Evolutionary conservation across 2,797 vertebrate genomes (phyloP).

Genomic region (Buphagus erythrorhynchus): DNA sequence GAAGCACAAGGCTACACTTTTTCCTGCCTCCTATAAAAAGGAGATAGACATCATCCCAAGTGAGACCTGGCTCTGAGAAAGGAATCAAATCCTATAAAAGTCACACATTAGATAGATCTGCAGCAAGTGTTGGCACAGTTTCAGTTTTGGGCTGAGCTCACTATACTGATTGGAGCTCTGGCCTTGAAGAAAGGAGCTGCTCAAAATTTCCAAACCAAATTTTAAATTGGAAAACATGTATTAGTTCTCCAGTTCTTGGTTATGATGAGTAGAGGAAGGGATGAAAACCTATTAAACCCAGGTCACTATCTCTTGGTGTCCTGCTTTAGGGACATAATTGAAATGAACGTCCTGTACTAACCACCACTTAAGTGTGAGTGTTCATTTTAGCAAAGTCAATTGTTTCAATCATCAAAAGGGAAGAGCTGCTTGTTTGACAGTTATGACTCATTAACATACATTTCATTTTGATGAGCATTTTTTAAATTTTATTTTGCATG

Average conservation of each 20-base stretch:
- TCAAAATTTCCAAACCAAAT: not conserved
- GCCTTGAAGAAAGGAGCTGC: not conserved
- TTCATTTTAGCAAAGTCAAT: constrained; percentile 64
- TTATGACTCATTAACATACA: not conserved
- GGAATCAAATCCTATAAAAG: not conserved
- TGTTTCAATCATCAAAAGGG: constrained; percentile 55
- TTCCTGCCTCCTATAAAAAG: not conserved
- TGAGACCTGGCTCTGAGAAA: not conserved
- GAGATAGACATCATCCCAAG: not conserved
- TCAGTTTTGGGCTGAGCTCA: not conserved
- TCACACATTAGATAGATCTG: not conserved
- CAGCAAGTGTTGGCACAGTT: not conserved
- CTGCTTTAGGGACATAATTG: not conserved
- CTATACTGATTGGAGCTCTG: not conserved
- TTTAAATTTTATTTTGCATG: not conserved
- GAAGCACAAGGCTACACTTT: not conserved
- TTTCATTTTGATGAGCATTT: not conserved
- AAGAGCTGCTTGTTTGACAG: constrained; percentile 26
- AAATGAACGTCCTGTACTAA: constrained; percentile 30
- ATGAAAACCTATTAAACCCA: not conserved
- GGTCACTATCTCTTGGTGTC: not conserved
- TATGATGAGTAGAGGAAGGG: not conserved
- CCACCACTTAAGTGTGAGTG: not conserved
- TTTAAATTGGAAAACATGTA: not conserved
- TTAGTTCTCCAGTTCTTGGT: not conserved